These are phyloP conservation scores for Meteorus sp. DNA, from an alignment of 1,140 invertebrate genomes.

Conservation along the genomic window DNA sequence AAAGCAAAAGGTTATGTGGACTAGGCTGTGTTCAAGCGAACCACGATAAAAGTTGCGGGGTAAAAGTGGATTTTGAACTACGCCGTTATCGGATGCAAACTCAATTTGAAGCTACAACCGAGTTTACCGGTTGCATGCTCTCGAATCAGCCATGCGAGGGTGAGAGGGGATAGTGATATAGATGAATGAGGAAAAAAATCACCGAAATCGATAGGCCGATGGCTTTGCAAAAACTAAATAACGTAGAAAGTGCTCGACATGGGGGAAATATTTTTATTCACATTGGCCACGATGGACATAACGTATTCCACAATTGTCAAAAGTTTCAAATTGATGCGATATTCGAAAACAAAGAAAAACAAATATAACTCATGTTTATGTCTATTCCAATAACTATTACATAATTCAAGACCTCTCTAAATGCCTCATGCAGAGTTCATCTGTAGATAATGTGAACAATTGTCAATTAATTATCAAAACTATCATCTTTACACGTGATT, in stretches of 20 bases:
- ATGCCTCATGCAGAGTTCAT: too few species aligned
- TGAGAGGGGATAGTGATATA: background rate
- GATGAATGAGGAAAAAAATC: background rate
- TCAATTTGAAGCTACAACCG: conserved; percentile 16
- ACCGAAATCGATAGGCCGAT: background rate
- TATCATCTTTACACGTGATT: too few species aligned
- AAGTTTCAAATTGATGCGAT: too few species aligned
- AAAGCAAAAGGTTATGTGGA: conserved; percentile 4
- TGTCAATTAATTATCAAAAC: too few species aligned
- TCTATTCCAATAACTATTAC: too few species aligned
- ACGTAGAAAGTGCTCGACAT: background rate
- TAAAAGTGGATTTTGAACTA: conserved; percentile 16
- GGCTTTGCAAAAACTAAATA: background rate
- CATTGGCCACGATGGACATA: too few species aligned
- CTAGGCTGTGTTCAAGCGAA: background rate
- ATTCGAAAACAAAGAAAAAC: too few species aligned
- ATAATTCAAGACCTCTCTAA: too few species aligned
- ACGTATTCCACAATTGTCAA: too few species aligned
- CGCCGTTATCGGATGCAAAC: conserved; percentile 14
- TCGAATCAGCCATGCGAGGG: background rate
- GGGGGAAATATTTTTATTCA: too few species aligned
- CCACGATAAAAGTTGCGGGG: conserved; percentile 12
- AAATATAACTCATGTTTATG: too few species aligned
- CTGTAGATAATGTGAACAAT: too few species aligned
- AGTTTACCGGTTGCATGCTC: conserved; percentile 4